These are phyloP conservation scores for Amphibalanus amphitrite DNA, from an alignment of 1,140 invertebrate species.

Conservation along the genomic window DNA sequence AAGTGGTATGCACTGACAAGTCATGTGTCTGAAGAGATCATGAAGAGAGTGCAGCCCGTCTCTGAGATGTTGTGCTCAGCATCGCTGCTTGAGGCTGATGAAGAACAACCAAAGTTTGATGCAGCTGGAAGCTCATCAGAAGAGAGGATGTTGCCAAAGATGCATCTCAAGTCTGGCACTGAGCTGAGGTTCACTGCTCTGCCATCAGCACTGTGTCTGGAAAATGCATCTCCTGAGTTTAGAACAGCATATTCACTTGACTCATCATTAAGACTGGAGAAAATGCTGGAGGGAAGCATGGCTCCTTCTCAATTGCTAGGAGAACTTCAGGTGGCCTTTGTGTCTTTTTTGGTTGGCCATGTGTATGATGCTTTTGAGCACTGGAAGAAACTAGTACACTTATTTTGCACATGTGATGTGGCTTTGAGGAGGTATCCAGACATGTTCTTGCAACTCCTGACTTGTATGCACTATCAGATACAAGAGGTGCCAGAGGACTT, in stretches of 20 bases:
- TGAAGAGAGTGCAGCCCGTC: background rate
- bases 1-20: background rate
- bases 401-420: conserved; percentile 67
- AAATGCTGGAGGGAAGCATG: conserved; percentile 9
- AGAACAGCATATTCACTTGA: background rate
- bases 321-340: conserved; percentile 79
- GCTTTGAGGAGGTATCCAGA: conserved; percentile 48
- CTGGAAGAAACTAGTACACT: conserved; percentile 70
- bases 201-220: background rate
- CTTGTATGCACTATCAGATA: conserved; percentile 12
- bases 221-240: background rate
- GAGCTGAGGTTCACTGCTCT: background rate
- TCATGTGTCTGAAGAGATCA: background rate
- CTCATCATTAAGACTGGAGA: background rate
- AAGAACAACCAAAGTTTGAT: background rate
- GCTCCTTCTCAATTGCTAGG: conserved; percentile 49
- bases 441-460: conserved; percentile 31
- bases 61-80: background rate
- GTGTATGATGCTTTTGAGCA: conserved; percentile 90
- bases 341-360: conserved; percentile 83
- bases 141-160: background rate
- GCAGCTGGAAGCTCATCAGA: background rate
- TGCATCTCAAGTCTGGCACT: background rate
- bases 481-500: conserved; percentile 38
- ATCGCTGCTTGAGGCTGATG: background rate